Evolutionary conservation across 2,113 vertebrate species (phyloP).

Genomic region (Atlantisia rogersi): DNA sequence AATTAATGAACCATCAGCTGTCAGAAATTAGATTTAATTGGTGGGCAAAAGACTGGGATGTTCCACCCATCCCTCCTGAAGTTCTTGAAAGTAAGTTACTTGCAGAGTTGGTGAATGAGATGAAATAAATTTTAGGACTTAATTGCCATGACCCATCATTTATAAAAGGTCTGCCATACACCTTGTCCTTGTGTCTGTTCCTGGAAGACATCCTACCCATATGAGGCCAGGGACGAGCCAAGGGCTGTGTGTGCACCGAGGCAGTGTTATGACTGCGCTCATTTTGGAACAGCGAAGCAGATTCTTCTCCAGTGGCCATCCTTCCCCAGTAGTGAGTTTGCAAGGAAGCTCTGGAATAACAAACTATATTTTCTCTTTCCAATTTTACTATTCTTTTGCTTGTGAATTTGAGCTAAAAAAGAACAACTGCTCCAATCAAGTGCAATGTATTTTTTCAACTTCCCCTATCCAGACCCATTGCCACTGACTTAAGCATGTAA

Average conservation of each 20-base stretch:
- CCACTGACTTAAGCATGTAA: background rate
- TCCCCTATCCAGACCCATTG: background rate
- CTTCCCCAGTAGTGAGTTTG: background rate
- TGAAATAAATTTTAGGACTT: background rate
- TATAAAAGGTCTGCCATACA: background rate
- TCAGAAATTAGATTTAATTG: background rate
- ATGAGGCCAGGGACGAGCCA: background rate
- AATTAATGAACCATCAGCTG: background rate
- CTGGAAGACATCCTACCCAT: background rate
- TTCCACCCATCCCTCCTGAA: background rate
- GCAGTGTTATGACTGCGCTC: background rate
- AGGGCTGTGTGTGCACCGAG: background rate
- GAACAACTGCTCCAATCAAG: background rate
- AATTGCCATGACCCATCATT: background rate
- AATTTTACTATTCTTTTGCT: background rate
- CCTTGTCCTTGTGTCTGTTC: background rate
- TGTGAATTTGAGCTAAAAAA: background rate
- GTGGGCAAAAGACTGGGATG: background rate
- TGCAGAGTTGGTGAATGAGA: background rate
- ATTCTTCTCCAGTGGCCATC: accelerated
- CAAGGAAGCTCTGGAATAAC: background rate
- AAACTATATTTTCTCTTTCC: background rate
- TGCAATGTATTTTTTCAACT: background rate
- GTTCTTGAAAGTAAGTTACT: background rate
- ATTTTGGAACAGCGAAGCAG: background rate